Evolutionary conservation across 2,797 vertebrate genomes (phyloP).

Genomic region (Pelodytes ibericus): DNA sequence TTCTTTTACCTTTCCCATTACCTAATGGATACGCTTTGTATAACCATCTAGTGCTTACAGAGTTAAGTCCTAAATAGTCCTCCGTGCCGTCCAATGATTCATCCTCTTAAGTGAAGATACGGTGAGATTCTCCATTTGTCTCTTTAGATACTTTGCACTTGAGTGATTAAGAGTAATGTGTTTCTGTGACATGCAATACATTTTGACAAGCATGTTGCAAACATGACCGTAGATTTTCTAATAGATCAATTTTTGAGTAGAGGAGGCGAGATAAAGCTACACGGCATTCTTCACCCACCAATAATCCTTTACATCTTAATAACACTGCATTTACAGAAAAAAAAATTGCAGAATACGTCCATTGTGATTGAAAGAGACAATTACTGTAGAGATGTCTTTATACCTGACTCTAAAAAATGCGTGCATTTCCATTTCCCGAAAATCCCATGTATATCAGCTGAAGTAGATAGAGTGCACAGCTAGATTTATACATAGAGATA

Average conservation of each 20-base stretch:
- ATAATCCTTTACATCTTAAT: not conserved
- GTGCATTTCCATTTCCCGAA: constrained; percentile 5
- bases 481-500: constrained; percentile 18
- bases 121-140: constrained; percentile 44
- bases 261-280: no score
- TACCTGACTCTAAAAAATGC: not conserved
- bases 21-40: no score
- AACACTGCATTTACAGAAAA: not conserved
- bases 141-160: constrained; percentile 36
- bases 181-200: constrained; percentile 32
- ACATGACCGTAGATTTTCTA: constrained; percentile 23
- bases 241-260: not conserved
- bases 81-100: constrained; percentile 15
- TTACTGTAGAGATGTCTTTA: constrained; percentile 7
- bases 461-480: not conserved
- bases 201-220: constrained; percentile 43
- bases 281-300: not conserved
- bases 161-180: constrained; percentile 31
- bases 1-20: no score
- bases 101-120: constrained; percentile 27
- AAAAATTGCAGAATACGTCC: not conserved
- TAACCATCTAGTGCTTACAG: not conserved
- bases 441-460: not conserved
- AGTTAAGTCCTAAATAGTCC: not conserved
- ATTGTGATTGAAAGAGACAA: not conserved